phyloP scores from a whole-genome alignment of 2,797 vertebrate species.

The Gila robusta region DNA sequence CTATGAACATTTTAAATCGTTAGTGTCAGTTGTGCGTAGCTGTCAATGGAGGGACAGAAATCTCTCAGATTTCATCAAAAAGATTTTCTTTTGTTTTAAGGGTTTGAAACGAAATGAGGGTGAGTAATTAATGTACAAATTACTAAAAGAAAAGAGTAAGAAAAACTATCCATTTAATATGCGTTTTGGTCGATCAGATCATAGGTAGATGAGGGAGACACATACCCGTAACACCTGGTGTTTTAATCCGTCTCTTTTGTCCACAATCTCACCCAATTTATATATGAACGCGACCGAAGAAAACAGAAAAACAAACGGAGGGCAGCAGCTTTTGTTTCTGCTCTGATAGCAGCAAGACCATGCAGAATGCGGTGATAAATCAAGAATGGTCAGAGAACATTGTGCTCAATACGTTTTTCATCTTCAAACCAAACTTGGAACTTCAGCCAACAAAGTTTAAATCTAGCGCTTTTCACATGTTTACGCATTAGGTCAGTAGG shows the following conservation, averaged over 20 bases:
- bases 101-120: no score
- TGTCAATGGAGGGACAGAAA: no score
- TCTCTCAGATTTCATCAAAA: no score
- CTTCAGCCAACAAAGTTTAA: not conserved
- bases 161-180: no score
- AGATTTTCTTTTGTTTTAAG: no score
- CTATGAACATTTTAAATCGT: no score
- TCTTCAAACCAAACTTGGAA: not conserved
- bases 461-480: not conserved
- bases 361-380: not conserved
- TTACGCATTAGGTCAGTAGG: not conserved
- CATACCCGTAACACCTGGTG: not conserved
- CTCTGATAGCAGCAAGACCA: not conserved
- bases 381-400: not conserved
- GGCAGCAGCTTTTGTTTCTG: not conserved
- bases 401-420: not conserved
- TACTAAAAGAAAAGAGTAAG: no score
- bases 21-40: no score
- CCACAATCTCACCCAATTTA: not conserved
- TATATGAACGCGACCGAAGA: not conserved
- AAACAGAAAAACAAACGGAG: not conserved
- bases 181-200: not conserved
- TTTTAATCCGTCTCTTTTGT: not conserved
- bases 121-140: no score
- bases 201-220: not conserved